Percentiles rank a stretch among this genome's conserved stretches.
phyloP scores from a whole-genome alignment of 2,888 invertebrate species.

The Polietes domitor region DNA sequence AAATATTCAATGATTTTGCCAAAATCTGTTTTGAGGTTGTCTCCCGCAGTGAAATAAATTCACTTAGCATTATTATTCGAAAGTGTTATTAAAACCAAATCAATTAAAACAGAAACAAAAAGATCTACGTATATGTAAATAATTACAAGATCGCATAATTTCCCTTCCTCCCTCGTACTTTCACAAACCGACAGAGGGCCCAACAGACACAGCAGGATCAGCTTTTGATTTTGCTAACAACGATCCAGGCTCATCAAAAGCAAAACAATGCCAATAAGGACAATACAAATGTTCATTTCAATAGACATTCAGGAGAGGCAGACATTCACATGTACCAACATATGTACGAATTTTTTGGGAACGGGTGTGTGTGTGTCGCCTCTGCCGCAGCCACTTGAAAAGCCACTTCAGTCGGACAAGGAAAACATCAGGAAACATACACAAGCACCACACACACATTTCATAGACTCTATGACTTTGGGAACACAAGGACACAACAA shows the following conservation, averaged over 20 bases:
- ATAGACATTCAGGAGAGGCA: too few species aligned
- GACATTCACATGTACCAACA: slow-evolving; percentile 55
- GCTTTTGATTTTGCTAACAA: slow-evolving; percentile 36
- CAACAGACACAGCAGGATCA: slow-evolving; percentile 64
- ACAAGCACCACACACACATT: slow-evolving; percentile 25
- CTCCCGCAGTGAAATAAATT: too few species aligned
- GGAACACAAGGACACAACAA: slow-evolving; percentile 37
- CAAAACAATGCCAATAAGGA: slow-evolving; percentile 16
- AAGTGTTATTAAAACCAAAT: too few species aligned
- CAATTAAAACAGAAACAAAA: too few species aligned
- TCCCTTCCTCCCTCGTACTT: not conserved
- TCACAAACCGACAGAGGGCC: not conserved
- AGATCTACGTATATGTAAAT: too few species aligned
- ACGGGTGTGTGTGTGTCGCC: slow-evolving; percentile 63
- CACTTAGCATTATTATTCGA: too few species aligned
- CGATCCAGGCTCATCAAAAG: slow-evolving; percentile 45
- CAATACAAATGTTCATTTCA: slow-evolving; percentile 48
- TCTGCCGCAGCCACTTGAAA: slow-evolving; percentile 59
- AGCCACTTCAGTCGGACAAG: slow-evolving; percentile 59
- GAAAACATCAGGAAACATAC: slow-evolving; percentile 7
- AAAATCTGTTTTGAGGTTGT: too few species aligned
- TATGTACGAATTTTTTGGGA: slow-evolving; percentile 52
- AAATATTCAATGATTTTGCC: too few species aligned
- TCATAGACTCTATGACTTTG: slow-evolving; percentile 12
- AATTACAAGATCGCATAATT: slow-evolving; percentile 28